These are phyloP conservation scores for Nanorana parkeri DNA, from an alignment of 2,113 vertebrate species.

Conservation along the genomic window DNA sequence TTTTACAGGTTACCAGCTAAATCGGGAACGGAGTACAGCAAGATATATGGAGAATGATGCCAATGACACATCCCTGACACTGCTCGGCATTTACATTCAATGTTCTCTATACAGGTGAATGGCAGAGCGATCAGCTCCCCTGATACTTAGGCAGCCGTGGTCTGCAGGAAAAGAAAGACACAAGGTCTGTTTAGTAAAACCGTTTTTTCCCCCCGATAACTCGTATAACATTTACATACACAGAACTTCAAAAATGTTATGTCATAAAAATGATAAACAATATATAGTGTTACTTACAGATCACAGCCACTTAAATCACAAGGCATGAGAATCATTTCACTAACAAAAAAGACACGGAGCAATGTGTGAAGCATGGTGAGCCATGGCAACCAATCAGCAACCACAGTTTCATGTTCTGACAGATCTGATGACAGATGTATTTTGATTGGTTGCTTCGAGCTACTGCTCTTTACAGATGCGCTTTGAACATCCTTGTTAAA, in stretches of 20 bases:
- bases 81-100: too few species aligned
- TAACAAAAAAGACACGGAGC: not conserved
- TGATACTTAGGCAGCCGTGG: too few species aligned
- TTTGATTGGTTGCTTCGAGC: not conserved
- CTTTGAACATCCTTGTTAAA: not conserved
- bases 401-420: not conserved
- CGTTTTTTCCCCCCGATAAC: not conserved
- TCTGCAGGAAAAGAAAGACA: not conserved
- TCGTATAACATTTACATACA: conserved; percentile 13
- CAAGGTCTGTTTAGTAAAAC: conserved; percentile 21
- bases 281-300: conserved; percentile 7
- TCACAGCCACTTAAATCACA: conserved; percentile 18
- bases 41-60: too few species aligned
- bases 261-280: not conserved
- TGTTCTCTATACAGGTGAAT: too few species aligned
- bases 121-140: too few species aligned
- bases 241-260: not conserved
- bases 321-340: not conserved
- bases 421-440: not conserved
- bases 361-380: not conserved
- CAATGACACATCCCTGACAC: too few species aligned
- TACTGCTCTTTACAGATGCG: not conserved
- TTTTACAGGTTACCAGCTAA: too few species aligned
- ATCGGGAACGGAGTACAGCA: too few species aligned
- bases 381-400: not conserved